Conservation (phyloP, 2,113 vertebrate genomes). For the Physeter macrocephalus region DNA sequence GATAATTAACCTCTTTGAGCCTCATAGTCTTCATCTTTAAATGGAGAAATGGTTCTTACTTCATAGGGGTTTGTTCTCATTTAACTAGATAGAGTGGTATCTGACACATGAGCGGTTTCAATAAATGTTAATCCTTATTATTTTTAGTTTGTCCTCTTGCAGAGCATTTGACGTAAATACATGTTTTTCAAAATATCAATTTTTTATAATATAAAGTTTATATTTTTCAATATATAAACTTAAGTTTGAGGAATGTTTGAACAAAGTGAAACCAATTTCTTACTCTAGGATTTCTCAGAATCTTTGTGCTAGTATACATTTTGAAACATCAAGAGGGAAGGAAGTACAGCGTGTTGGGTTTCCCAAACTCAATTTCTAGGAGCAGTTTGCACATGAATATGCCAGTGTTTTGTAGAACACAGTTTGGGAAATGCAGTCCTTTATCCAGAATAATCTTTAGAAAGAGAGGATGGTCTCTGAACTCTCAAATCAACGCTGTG, state of each 20-base stretch:
- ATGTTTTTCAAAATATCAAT: not conserved
- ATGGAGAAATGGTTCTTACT: not conserved
- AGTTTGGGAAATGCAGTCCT: not conserved
- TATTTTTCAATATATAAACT: not conserved
- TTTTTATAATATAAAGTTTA: not conserved
- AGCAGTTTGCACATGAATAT: not conserved
- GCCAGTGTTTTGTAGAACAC: not conserved
- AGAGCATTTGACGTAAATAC: not conserved
- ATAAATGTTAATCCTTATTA: not conserved
- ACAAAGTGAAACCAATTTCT: not conserved
- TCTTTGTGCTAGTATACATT: not conserved
- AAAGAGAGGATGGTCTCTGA: not conserved
- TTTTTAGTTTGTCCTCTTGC: not conserved
- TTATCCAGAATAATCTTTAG: not conserved
- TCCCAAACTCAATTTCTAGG: not conserved
- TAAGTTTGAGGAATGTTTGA: not conserved
- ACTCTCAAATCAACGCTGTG: not conserved
- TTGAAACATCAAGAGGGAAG: not conserved
- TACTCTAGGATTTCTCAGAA: not conserved
- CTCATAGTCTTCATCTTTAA: conserved; percentile 16
- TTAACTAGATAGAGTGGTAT: not conserved
- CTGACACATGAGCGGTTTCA: not conserved
- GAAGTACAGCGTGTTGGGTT: not conserved
- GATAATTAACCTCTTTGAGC: not conserved
- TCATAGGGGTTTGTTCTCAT: not conserved